Evolutionary conservation across 2,888 invertebrate genomes (phyloP).

Genomic region (Caenorhabditis sulstoni): DNA sequence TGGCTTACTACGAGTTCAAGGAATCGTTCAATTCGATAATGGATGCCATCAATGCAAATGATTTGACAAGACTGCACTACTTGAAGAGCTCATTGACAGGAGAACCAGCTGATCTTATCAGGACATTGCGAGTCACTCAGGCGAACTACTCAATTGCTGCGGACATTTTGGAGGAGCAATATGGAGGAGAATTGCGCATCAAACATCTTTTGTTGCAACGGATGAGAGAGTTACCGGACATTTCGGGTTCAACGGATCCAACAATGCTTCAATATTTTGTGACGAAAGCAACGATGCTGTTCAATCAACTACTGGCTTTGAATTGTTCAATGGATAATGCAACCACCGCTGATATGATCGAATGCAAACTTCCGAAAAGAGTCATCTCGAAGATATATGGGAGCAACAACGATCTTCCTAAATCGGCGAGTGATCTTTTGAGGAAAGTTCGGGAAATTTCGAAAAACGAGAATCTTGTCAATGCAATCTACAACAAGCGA

Average conservation of each 20-base stretch:
- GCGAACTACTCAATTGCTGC: not conserved
- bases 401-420: not conserved
- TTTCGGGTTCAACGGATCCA: not conserved
- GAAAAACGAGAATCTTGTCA: not conserved
- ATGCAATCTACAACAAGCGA: not conserved
- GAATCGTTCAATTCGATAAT: not conserved
- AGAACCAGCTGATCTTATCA: not conserved
- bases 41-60: not conserved
- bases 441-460: not conserved
- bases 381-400: constrained; percentile 4
- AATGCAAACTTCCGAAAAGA: not conserved
- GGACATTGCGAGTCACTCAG: not conserved
- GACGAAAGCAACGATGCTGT: not conserved
- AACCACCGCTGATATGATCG: too few relatives aligned
- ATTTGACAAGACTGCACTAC: not conserved
- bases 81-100: not conserved
- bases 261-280: not conserved
- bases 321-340: too few relatives aligned
- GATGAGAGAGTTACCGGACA: not conserved
- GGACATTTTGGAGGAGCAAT: not conserved
- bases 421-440: not conserved
- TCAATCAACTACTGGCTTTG: too few relatives aligned
- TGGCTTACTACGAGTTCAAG: too few relatives aligned
- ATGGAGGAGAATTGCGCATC: not conserved
- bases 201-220: not conserved